These are phyloP conservation scores for Sesamia inferens DNA, from an alignment of 2,888 invertebrate genomes.

Conservation along the genomic window DNA sequence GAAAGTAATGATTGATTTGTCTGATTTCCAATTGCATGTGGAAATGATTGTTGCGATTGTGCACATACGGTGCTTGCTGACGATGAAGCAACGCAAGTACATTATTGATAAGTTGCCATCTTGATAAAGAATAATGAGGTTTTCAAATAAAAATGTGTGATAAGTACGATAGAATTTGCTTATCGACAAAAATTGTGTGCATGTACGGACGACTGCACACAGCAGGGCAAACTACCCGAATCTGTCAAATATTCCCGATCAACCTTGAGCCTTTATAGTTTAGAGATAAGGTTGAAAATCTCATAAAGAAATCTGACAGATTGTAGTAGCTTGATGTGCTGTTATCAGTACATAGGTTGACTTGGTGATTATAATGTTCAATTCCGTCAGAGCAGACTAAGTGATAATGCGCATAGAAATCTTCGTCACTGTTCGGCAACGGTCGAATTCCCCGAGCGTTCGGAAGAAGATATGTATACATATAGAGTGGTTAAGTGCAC, in stretches of 20 bases:
- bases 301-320: too few species aligned
- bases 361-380: constrained; percentile 17
- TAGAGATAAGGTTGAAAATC: too few species aligned
- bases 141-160: constrained; percentile 26
- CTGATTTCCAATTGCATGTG: constrained; percentile 28
- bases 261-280: too few species aligned
- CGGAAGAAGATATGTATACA: too few species aligned
- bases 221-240: too few species aligned
- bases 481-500: too few species aligned
- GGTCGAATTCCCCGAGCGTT: too few species aligned
- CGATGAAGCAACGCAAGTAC: constrained; percentile 20
- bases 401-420: too few species aligned
- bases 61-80: constrained; percentile 22
- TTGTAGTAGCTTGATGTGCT: too few species aligned
- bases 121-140: constrained; percentile 40
- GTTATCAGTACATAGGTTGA: too few species aligned
- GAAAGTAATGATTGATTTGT: constrained; percentile 22
- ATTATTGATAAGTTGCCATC: constrained; percentile 25
- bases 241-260: too few species aligned
- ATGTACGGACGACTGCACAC: neutral
- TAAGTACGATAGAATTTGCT: neutral
- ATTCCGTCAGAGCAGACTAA: constrained; percentile 6
- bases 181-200: constrained; percentile 24
- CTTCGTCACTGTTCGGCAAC: too few species aligned
- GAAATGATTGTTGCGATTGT: constrained; percentile 15